Conservation (phyloP, 2,113 vertebrate species). For the Zapornia atra region DNA sequence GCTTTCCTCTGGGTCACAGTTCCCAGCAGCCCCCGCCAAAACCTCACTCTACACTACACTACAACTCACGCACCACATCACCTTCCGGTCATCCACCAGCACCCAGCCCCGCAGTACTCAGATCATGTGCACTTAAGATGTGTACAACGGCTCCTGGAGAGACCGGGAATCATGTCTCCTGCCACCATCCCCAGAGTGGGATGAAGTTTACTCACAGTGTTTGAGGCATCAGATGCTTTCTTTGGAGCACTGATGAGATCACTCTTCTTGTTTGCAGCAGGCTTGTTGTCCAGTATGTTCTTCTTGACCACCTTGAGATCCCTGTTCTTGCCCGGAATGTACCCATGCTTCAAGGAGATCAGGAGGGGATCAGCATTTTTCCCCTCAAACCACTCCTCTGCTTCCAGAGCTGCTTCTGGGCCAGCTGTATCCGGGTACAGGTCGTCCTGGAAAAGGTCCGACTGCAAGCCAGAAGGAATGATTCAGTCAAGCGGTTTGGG, state of each 20-base stretch:
- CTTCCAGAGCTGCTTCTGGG: conserved; percentile 89
- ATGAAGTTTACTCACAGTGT: conserved; percentile 61
- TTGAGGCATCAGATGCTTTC: conserved; percentile 76
- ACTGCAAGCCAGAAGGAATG: conserved; percentile 72
- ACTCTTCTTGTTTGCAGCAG: conserved; percentile 78
- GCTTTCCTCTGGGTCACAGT: not conserved
- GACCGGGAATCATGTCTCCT: rapidly evolving
- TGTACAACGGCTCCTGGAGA: rapidly evolving
- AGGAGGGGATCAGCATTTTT: conserved; percentile 90
- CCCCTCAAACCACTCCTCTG: conserved; percentile 95
- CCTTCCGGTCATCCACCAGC: too few species aligned
- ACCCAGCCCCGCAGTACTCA: rapidly evolving
- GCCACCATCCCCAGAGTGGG: not conserved
- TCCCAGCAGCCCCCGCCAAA: not conserved
- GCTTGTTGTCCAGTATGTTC: conserved; percentile 91
- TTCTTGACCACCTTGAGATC: conserved; percentile 96
- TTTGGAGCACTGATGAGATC: conserved; percentile 82
- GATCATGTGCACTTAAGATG: rapidly evolving
- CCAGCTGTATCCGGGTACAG: conserved; percentile 94
- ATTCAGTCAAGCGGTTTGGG: not conserved
- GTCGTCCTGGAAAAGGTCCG: conserved; percentile 97
- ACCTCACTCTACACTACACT: not conserved
- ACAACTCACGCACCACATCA: not conserved
- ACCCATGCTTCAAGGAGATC: conserved; percentile 94
- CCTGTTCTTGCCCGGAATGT: conserved; percentile 90